A percentile compares a stretch with the other conserved stretches of the same genome.
Evolutionary conservation across 2,888 invertebrate species (phyloP).

Genomic region (Cephalotes varians): DNA sequence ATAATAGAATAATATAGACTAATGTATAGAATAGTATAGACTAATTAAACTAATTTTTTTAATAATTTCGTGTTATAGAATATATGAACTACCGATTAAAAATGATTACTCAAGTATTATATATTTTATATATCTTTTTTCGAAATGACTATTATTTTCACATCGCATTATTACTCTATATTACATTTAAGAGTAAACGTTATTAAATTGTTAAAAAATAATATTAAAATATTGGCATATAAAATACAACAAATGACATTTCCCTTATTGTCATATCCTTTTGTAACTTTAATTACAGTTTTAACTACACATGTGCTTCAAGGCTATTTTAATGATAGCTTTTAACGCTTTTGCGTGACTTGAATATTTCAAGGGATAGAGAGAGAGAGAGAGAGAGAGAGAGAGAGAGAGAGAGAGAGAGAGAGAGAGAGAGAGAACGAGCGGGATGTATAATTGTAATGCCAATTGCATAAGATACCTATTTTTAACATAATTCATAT

Average conservation of each 20-base stretch:
- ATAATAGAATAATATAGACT: no score
- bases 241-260: constrained; percentile 15
- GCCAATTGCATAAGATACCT: constrained; percentile 39
- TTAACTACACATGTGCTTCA: constrained; percentile 39
- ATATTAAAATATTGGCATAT: background rate
- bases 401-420: constrained; percentile 26
- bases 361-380: constrained; percentile 8
- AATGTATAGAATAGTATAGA: background rate
- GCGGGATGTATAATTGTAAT: constrained; percentile 41
- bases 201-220: background rate
- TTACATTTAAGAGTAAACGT: background rate
- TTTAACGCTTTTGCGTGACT: constrained; percentile 45
- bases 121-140: background rate
- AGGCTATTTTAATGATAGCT: constrained; percentile 45
- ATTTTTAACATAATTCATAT: constrained; percentile 47
- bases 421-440: constrained; percentile 19
- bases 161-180: background rate
- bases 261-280: constrained; percentile 20
- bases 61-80: background rate
- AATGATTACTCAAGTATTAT: background rate
- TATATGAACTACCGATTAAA: background rate
- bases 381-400: constrained; percentile 10
- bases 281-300: constrained; percentile 47
- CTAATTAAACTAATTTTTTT: background rate
- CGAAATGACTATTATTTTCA: background rate